Base-by-base conservation (phyloP, 2,113 vertebrate genomes). In the Oryzias celebensis region DNA sequence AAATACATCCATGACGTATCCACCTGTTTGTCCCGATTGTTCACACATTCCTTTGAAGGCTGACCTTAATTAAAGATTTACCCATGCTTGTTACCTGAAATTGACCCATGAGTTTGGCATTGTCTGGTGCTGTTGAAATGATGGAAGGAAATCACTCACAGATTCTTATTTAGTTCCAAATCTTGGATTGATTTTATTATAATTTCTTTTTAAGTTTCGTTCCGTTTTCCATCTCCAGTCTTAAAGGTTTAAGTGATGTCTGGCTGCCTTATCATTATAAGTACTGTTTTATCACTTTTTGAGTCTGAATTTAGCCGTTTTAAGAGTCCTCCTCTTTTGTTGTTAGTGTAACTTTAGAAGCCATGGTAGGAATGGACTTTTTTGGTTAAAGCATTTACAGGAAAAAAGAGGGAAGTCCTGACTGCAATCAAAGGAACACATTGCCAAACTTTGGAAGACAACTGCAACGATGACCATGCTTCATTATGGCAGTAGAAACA, bases 181-280 rank as follows among this genome's bases (percentile, higher is more conserved):
- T 80, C 46, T 54, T 41, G 22, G 7, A 55, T 50, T 12, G 47
- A 42, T 18, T 80, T 50, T 80, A 65, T 46, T 59, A 50, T 57
- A 61, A 13, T 63, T 16, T 64, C n/a, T 18, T 13, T 5, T 16
- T 5, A 28, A 28, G 10, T 68, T 8, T 71, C 55, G 50, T 47
- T 77, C 46, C 26, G 18, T 73, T 74, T 63, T 57, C 48, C 79
- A 47, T 66, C 52, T 16, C 46, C 44, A 59, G 73, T 86, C 65
- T 78, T 81, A 57, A 72, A 56, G 61, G 75, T 78, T 68, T 65
- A 54, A 67, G 63, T 68, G 63, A 70, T 75, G 51, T 78, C 77
- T 68, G 74, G 78, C 86, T 90, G 85, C 88, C 87, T 90, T 90
- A 81, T 78, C 57, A 62, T 75, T 65, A 56, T 78, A 62, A 79